Evolutionary conservation across 2,888 invertebrate genomes (phyloP).

Genomic region (Rotaria socialis): DNA sequence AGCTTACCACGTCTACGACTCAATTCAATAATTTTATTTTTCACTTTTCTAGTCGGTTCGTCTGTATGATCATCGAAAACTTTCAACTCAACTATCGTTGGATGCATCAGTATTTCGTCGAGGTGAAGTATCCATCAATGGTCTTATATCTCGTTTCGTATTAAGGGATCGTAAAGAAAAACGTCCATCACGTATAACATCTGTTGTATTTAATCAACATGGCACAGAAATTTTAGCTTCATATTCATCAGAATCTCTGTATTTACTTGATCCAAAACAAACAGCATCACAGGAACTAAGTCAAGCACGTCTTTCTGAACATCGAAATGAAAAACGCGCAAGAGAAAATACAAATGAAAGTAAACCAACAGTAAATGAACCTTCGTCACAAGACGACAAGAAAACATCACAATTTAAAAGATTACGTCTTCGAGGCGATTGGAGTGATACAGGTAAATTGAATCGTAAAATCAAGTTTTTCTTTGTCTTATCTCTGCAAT

Average conservation of each 20-base stretch:
- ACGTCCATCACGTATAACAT: conserved; percentile 67
- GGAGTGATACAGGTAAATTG: conserved; percentile 73
- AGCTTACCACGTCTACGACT: too few relatives aligned
- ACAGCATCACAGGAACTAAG: not conserved
- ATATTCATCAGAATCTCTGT: conserved; percentile 76
- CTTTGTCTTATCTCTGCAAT: too few relatives aligned
- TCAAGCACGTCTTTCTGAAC: not conserved
- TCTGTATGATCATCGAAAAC: conserved; percentile 68
- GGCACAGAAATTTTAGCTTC: conserved; percentile 74
- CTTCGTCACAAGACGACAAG: not conserved
- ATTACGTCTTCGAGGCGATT: conserved; percentile 70
- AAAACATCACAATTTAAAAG: not conserved
- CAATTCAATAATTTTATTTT: not conserved
- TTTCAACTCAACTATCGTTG: conserved; percentile 52
- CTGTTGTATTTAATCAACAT: conserved; percentile 70
- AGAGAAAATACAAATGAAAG: not conserved
- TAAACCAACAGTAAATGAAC: not conserved
- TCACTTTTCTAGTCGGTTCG: conserved; percentile 58
- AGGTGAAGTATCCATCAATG: not conserved
- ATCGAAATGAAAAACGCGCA: conserved; percentile 3
- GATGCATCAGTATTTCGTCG: not conserved
- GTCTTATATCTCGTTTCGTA: conserved; percentile 11
- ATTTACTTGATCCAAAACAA: conserved; percentile 64
- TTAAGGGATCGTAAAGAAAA: not conserved
- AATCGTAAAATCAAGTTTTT: not conserved